phyloP scores from a whole-genome alignment of 2,888 invertebrate species.

The Ophion slaviceki region DNA sequence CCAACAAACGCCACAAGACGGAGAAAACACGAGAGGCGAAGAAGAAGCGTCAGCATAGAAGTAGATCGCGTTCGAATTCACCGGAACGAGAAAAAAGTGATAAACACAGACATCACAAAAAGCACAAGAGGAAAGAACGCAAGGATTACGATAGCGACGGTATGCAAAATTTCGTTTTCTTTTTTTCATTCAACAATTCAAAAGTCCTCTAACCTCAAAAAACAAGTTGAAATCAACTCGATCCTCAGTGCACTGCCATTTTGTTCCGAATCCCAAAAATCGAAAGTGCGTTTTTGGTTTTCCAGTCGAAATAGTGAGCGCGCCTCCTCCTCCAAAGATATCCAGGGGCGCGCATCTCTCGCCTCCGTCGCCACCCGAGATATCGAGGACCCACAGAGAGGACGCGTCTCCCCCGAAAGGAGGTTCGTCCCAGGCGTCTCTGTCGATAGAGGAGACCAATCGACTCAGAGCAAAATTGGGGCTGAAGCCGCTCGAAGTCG shows the following conservation, averaged over 20 bases:
- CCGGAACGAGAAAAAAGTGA: conserved; percentile 80
- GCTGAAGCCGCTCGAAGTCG: conserved; percentile 93
- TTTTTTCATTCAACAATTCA: neutral
- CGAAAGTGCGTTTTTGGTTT: neutral
- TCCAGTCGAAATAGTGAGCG: conserved; percentile 81
- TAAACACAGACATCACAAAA: conserved; percentile 82
- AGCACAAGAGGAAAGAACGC: conserved; percentile 81
- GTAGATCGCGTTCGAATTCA: conserved; percentile 85
- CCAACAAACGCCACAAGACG: conserved; percentile 88
- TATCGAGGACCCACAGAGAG: conserved; percentile 59
- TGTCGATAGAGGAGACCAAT: conserved; percentile 94
- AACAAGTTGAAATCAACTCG: neutral
- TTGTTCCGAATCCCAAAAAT: neutral
- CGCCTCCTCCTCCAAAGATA: conserved; percentile 83
- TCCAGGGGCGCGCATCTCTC: conserved; percentile 78
- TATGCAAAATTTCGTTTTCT: conserved; percentile 69
- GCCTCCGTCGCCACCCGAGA: conserved; percentile 73
- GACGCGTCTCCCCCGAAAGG: conserved; percentile 79
- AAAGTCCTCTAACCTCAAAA: conserved; percentile 29
- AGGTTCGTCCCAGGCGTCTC: conserved; percentile 84
- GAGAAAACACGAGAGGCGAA: conserved; percentile 86
- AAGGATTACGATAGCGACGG: conserved; percentile 83
- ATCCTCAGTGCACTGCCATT: neutral
- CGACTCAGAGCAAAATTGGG: conserved; percentile 96
- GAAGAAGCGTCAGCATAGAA: conserved; percentile 87